A percentile compares a stretch with the other conserved stretches of the same genome.
Evolutionary conservation across 2,888 invertebrate genomes (phyloP).

Genomic region (Antheraea yamamai): DNA sequence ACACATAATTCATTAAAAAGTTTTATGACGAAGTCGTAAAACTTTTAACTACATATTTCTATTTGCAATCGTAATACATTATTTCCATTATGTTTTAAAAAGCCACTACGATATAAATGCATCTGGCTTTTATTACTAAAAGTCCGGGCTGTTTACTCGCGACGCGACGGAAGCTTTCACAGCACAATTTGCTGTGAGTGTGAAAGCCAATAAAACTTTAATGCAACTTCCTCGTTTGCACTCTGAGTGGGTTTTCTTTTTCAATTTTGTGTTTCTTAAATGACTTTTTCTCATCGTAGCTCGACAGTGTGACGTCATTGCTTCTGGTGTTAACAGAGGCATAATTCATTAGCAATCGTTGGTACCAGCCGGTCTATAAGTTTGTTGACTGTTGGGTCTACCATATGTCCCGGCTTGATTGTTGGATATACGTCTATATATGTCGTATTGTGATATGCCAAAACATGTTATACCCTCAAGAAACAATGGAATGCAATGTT

Average conservation of each 20-base stretch:
- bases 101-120: not conserved
- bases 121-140: not conserved
- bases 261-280: not conserved
- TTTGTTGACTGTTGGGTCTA: no score
- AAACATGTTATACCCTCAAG: no score
- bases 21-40: not conserved
- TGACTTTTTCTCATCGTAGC: no score
- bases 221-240: not conserved
- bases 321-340: no score
- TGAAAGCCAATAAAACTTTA: slow-evolving; percentile 1
- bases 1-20: not conserved
- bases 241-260: not conserved
- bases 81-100: not conserved
- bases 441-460: no score
- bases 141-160: not conserved
- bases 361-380: no score
- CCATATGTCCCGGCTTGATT: no score
- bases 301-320: no score
- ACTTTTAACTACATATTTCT: not conserved
- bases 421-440: no score
- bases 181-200: slow-evolving; percentile 1
- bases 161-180: slow-evolving; percentile 14
- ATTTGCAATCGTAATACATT: not conserved
- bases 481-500: no score
- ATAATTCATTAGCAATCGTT: no score